Conservation (phyloP, 2,888 invertebrate species). For the Melangyna quadrimaculata region DNA sequence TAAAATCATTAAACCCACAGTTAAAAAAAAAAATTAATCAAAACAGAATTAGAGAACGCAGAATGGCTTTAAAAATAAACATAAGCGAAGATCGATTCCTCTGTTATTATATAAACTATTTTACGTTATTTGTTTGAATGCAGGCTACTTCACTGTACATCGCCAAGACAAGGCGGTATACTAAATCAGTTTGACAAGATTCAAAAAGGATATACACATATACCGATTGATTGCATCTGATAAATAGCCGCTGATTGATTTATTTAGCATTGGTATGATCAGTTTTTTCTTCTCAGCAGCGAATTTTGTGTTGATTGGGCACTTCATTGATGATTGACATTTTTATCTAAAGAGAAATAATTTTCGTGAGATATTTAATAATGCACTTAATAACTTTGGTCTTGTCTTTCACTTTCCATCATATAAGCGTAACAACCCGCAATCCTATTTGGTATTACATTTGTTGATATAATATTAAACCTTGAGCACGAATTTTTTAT, state of each 20-base stretch:
- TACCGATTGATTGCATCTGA: slow-evolving; percentile 59
- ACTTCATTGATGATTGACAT: background rate
- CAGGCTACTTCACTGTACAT: background rate
- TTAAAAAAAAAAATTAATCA: too few species aligned
- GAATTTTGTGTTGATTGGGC: background rate
- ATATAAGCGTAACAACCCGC: too few species aligned
- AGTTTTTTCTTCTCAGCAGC: background rate
- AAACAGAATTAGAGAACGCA: too few species aligned
- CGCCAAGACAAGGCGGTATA: background rate
- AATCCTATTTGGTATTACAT: too few species aligned
- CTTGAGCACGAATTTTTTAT: too few species aligned
- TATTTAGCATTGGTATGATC: slow-evolving; percentile 13
- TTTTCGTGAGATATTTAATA: background rate
- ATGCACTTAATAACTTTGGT: background rate
- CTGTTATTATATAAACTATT: too few species aligned
- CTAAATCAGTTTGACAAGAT: slow-evolving; percentile 49
- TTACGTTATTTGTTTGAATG: too few species aligned
- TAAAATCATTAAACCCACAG: too few species aligned
- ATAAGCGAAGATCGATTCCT: too few species aligned
- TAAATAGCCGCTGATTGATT: slow-evolving; percentile 50
- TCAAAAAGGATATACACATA: slow-evolving; percentile 49
- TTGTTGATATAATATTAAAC: too few species aligned
- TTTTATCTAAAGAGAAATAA: background rate
- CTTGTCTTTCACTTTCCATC: background rate
- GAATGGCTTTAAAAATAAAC: too few species aligned